phyloP scores from a whole-genome alignment of 2,888 invertebrate genomes.

The Eupsilia transversa region DNA sequence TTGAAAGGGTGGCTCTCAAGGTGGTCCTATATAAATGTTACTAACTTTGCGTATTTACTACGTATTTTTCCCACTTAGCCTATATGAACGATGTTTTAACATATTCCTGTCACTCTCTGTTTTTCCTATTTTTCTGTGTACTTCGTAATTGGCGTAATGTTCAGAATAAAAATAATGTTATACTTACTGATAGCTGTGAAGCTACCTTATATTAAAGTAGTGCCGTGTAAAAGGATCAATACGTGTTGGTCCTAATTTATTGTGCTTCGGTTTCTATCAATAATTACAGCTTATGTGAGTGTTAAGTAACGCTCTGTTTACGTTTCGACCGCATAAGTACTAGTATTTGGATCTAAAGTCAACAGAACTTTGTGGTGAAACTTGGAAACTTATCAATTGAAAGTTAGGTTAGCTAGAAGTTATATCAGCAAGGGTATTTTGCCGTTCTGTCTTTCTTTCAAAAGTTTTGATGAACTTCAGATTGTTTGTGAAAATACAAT shows the following conservation, averaged over 20 bases:
- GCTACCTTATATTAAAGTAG: no score
- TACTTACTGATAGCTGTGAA: no score
- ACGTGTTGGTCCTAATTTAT: not conserved
- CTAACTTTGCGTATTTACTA: no score
- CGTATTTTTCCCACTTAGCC: no score
- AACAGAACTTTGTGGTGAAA: conserved; percentile 16
- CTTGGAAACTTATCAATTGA: conserved; percentile 9
- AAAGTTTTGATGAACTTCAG: not conserved
- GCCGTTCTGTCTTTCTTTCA: not conserved
- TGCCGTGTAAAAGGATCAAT: not conserved
- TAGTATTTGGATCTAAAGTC: conserved; percentile 8
- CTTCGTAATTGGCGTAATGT: no score
- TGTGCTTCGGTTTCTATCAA: conserved; percentile 11
- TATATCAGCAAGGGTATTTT: conserved; percentile 7
- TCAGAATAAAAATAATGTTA: no score
- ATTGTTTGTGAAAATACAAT: conserved; percentile 3
- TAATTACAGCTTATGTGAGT: conserved; percentile 20
- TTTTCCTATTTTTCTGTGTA: no score
- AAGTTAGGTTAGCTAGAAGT: not conserved
- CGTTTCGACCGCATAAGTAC: not conserved
- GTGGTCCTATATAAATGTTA: no score
- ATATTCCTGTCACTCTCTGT: no score
- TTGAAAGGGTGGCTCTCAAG: no score
- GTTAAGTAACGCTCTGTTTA: conserved; percentile 12
- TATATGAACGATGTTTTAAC: no score